Evolutionary conservation across 1,140 invertebrate genomes (phyloP).

Genomic region (Calephelis virginiensis): DNA sequence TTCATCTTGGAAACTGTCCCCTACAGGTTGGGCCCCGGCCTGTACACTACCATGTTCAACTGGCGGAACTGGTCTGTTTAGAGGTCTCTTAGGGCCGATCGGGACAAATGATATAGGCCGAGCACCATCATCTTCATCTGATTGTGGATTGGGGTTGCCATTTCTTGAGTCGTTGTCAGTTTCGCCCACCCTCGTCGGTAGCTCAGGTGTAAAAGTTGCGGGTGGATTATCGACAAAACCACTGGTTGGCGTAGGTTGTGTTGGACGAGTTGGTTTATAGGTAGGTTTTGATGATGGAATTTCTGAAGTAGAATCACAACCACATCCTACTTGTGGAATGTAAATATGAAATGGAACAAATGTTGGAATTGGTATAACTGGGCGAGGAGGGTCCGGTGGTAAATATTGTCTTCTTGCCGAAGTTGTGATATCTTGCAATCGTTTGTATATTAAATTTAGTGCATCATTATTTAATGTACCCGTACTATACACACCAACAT

Average conservation of each 20-base stretch:
- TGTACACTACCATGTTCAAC: slow-evolving; percentile 56
- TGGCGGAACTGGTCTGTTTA: slow-evolving; percentile 40
- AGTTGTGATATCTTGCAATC: slow-evolving; percentile 44
- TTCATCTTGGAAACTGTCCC: neutral
- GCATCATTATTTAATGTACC: slow-evolving; percentile 31
- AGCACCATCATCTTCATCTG: slow-evolving; percentile 39
- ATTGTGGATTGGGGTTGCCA: slow-evolving; percentile 10
- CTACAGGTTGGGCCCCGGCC: slow-evolving; percentile 29
- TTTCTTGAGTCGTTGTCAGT: neutral
- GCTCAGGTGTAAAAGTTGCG: neutral
- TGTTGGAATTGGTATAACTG: slow-evolving; percentile 29
- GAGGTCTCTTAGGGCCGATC: slow-evolving; percentile 35
- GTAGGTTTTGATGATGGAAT: slow-evolving; percentile 5
- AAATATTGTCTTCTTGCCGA: slow-evolving; percentile 35
- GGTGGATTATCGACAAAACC: neutral
- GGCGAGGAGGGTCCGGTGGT: slow-evolving; percentile 26
- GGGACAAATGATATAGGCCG: slow-evolving; percentile 58
- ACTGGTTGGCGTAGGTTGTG: neutral
- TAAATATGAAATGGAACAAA: slow-evolving; percentile 43
- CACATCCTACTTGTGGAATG: slow-evolving; percentile 40
- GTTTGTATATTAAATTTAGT: slow-evolving; percentile 41
- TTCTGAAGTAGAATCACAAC: slow-evolving; percentile 29
- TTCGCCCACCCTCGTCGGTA: neutral
- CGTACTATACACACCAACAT: slow-evolving; percentile 36
- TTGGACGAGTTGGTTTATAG: slow-evolving; percentile 18